phyloP scores from a whole-genome alignment of 2,888 invertebrate species.

The Neria commutata region DNA sequence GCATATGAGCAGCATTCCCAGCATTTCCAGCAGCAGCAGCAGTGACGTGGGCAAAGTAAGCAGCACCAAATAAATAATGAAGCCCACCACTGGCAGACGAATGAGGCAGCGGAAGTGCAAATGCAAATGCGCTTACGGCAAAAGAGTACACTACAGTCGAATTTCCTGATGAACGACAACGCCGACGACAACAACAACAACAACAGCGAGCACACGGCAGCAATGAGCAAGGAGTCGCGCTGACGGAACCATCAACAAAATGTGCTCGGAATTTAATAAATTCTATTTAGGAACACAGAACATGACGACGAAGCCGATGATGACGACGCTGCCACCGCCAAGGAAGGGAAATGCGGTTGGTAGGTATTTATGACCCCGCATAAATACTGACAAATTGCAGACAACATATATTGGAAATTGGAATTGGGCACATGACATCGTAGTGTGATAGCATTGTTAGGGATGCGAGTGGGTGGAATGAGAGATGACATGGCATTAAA shows the following conservation, averaged over 20 bases:
- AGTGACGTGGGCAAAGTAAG: too few relatives aligned
- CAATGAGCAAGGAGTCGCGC: too few relatives aligned
- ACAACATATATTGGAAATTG: too few relatives aligned
- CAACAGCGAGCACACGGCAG: neutral
- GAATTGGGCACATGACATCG: too few relatives aligned
- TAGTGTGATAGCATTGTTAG: too few relatives aligned
- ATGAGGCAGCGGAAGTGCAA: neutral
- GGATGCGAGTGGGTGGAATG: too few relatives aligned
- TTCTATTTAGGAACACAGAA: too few relatives aligned
- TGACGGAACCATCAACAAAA: too few relatives aligned
- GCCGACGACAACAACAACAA: neutral
- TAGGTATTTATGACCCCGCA: constrained; percentile 2
- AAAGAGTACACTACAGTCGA: neutral
- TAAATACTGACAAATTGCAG: neutral
- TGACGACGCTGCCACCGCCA: neutral
- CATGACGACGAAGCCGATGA: neutral
- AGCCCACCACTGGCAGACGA: neutral
- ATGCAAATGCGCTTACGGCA: neutral
- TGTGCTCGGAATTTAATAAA: neutral
- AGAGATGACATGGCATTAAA: too few relatives aligned
- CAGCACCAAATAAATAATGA: neutral
- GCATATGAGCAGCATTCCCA: neutral
- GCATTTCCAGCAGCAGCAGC: neutral
- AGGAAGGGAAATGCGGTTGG: too few relatives aligned
- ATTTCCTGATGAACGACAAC: neutral